Evolutionary conservation across 2,797 vertebrate genomes (phyloP).

Genomic region (Synanceia verrucosa): DNA sequence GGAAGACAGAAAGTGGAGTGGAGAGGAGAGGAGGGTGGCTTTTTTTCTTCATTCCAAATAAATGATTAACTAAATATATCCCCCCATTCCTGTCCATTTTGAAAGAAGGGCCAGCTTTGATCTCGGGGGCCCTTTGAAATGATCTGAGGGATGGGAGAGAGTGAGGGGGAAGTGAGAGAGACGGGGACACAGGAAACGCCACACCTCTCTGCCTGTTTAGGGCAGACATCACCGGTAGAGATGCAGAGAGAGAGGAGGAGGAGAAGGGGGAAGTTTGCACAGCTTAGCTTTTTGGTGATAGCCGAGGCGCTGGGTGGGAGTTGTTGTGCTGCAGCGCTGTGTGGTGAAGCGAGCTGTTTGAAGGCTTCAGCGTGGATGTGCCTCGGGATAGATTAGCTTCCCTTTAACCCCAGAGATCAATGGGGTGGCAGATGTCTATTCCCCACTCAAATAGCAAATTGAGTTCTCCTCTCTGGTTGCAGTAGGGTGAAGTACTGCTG

Average conservation of each 20-base stretch:
- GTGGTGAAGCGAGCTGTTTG: constrained; percentile 43
- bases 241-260: background rate
- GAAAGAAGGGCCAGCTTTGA: constrained; percentile 74
- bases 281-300: constrained; percentile 32
- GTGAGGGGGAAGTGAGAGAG: constrained; percentile 37
- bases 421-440: constrained; percentile 46
- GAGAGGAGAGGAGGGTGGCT: constrained; percentile 21
- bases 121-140: constrained; percentile 76
- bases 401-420: constrained; percentile 57
- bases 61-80: constrained; percentile 77
- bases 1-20: constrained; percentile 49
- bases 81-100: constrained; percentile 69
- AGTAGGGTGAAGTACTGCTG: constrained; percentile 28
- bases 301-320: constrained; percentile 1
- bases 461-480: constrained; percentile 27
- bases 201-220: constrained; percentile 36
- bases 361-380: constrained; percentile 34
- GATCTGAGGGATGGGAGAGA: constrained; percentile 60
- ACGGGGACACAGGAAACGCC: constrained; percentile 44
- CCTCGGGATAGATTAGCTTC: constrained; percentile 54
- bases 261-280: constrained; percentile 9
- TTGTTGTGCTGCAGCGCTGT: constrained; percentile 19
- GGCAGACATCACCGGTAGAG: constrained; percentile 52
- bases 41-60: constrained; percentile 52
- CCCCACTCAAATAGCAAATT: constrained; percentile 42